Conservation (phyloP, 2,113 vertebrate species). For the Chelonoidis abingdonii region DNA sequence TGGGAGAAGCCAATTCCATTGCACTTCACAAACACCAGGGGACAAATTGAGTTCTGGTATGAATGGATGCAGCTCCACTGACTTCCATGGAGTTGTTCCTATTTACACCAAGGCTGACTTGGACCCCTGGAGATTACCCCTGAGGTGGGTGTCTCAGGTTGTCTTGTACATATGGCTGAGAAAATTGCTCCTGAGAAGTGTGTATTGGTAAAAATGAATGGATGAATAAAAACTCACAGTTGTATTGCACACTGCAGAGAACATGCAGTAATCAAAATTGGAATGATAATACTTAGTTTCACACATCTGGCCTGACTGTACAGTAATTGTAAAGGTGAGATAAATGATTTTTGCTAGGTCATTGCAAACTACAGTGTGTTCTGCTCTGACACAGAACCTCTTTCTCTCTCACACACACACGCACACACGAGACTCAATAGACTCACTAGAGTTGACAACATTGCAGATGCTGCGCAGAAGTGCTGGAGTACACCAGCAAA, state of each 20-base stretch:
- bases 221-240: background rate
- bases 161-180: background rate
- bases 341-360: background rate
- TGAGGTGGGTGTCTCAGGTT: background rate
- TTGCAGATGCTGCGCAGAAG: background rate
- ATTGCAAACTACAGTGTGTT: no score
- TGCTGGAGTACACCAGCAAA: background rate
- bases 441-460: background rate
- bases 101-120: background rate
- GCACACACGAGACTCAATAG: no score
- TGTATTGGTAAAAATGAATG: background rate
- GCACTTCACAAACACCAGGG: background rate
- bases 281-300: background rate
- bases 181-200: background rate
- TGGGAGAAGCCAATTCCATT: background rate
- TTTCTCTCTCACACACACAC: no score
- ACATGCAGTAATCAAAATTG: background rate
- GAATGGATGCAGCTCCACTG: background rate
- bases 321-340: background rate
- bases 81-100: background rate
- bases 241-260: background rate
- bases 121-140: background rate
- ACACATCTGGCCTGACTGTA: background rate
- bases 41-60: fast-evolving
- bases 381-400: no score